Conservation (phyloP, 2,113 vertebrate species). For the Polyodon spathula region DNA sequence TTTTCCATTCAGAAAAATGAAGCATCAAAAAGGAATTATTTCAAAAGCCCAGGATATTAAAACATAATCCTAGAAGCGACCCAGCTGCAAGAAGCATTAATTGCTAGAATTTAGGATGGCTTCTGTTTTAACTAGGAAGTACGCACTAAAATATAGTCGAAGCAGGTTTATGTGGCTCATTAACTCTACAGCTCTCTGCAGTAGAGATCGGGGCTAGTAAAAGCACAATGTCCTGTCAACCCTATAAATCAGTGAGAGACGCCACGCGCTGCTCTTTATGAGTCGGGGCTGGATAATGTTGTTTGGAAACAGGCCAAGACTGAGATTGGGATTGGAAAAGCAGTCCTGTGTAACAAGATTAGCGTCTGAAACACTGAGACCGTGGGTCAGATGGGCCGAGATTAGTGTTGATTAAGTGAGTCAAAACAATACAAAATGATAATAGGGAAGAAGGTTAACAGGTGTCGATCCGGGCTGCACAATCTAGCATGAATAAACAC, state of each 20-base stretch:
- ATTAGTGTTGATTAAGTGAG: conserved; percentile 20
- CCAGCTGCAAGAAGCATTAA: conserved; percentile 30
- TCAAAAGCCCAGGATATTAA: conserved; percentile 52
- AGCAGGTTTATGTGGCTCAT: conserved; percentile 3
- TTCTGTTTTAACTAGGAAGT: not conserved
- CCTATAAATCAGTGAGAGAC: too few relatives aligned
- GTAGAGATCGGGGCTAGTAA: not conserved
- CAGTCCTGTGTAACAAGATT: conserved; percentile 49
- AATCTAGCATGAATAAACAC: too few relatives aligned
- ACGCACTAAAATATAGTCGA: conserved; percentile 6
- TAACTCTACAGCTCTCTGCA: not conserved
- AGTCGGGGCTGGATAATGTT: conserved; percentile 10
- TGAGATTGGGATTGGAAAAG: conserved; percentile 38
- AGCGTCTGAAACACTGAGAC: conserved; percentile 33
- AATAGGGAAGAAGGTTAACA: not conserved
- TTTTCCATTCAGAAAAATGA: conserved; percentile 37
- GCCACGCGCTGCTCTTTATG: not conserved
- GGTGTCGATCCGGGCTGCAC: too few relatives aligned
- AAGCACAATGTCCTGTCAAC: too few relatives aligned
- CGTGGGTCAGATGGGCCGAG: conserved; percentile 22
- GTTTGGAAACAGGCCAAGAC: conserved; percentile 25
- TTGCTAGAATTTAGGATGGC: conserved; percentile 13
- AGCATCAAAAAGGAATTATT: conserved; percentile 41
- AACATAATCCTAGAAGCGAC: conserved; percentile 49
- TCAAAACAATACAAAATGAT: conserved; percentile 26